These are phyloP conservation scores for Protaetia brevitarsis DNA, from an alignment of 1,140 invertebrate species.

Conservation along the genomic window DNA sequence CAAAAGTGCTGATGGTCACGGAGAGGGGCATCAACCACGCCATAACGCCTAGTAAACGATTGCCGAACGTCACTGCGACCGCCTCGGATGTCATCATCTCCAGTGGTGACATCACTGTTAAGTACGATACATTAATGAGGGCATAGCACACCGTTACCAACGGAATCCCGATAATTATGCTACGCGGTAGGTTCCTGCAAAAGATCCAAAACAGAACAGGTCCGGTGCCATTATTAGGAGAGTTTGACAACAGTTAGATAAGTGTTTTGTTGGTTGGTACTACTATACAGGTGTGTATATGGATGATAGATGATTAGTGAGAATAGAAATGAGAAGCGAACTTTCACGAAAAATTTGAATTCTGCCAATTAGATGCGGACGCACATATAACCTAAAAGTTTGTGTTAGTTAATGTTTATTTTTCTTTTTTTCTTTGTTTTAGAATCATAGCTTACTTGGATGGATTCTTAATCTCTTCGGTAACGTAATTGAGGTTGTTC, in stretches of 20 bases:
- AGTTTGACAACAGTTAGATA: too few species aligned
- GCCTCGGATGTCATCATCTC: constrained; percentile 96
- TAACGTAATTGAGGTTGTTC: constrained; percentile 99
- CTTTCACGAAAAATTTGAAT: too few species aligned
- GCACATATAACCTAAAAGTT: too few species aligned
- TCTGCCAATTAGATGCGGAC: too few species aligned
- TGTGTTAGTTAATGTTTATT: too few species aligned
- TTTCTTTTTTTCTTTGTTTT: not conserved
- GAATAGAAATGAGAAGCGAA: too few species aligned
- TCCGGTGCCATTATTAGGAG: constrained; percentile 7
- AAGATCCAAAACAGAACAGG: constrained; percentile 13
- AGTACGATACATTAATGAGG: constrained; percentile 93
- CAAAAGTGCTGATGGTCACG: constrained; percentile 95
- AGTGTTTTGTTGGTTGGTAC: too few species aligned
- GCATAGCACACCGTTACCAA: constrained; percentile 95
- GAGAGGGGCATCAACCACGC: constrained; percentile 92
- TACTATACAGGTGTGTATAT: too few species aligned
- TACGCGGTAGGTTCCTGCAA: constrained; percentile 85
- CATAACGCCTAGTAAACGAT: constrained; percentile 78
- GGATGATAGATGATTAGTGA: too few species aligned
- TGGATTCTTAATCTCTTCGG: constrained; percentile 98
- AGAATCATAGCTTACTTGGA: constrained; percentile 66
- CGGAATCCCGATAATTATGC: constrained; percentile 95
- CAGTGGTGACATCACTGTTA: constrained; percentile 91
- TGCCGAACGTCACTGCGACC: constrained; percentile 91